Conservation (phyloP, 2,113 vertebrate genomes). For the Marmota monax region DNA sequence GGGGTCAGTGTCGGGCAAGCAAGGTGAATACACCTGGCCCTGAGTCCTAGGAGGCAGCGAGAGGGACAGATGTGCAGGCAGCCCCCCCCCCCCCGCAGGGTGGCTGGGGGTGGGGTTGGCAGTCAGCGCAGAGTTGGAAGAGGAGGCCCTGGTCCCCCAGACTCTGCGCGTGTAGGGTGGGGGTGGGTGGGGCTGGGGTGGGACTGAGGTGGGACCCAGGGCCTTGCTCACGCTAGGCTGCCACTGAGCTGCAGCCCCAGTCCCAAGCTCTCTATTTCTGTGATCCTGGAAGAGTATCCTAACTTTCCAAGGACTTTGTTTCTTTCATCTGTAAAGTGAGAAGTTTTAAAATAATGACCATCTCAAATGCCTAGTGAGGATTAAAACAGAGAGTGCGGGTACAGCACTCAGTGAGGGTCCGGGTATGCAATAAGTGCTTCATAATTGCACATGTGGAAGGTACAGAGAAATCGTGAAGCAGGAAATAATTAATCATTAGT, state of each 20-base stretch:
- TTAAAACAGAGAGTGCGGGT: no score
- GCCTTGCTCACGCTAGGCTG: no score
- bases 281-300: neutral
- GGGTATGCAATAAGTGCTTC: neutral
- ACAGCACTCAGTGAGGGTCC: neutral
- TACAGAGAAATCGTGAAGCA: neutral
- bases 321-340: neutral
- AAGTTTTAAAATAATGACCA: neutral
- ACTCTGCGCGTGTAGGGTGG: no score
- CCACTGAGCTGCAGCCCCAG: no score
- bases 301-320: neutral
- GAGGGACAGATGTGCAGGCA: no score
- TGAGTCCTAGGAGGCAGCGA: neutral
- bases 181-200: no score
- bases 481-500: neutral
- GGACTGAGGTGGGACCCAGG: no score
- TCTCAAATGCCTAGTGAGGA: neutral
- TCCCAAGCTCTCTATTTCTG: neutral
- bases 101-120: neutral
- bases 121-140: neutral
- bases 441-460: neutral
- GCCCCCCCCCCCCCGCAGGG: accelerated
- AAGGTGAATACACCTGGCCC: accelerated
- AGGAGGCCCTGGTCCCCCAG: neutral
- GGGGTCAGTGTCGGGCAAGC: neutral